Evolutionary conservation across 2,797 vertebrate species (phyloP), one percentile per base, ranked within the genome.

Genomic region (Macrochelys suwanniensis): DNA sequence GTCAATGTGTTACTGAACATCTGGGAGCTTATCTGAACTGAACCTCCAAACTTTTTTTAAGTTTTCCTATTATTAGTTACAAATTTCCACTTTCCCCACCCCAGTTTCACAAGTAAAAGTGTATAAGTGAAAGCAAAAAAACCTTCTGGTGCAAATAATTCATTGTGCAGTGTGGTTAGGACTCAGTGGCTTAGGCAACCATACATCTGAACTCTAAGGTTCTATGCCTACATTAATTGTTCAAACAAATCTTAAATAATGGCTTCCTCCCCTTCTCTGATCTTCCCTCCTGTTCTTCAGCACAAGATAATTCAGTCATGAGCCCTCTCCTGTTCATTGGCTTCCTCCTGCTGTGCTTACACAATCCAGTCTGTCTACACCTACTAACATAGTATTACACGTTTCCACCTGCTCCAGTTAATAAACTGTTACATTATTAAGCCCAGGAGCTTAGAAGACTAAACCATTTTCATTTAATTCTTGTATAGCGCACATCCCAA

Each of bases 371-470:
- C 7, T 90, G n/a, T 74, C 37, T 25, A 74, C 37, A 19, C 79
- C 61, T 77, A 65, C 77, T 31, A 54, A 28, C 31, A 28, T 83
- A 53, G 50, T 83, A 21, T 13, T 61, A 61, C 31, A 33, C 5
- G 5, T 33, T 31, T 61, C 37, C 0, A 0, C 2, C 0, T 37
- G 68, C 5, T 37, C 37, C 68, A 79, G 68, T 15, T 1, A 17
- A n/a, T 5, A 1, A 50, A 82, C 54, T 65, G 49, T 50, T 76
- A 28, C 23, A 57, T 74, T 74, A 25, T 37, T 42, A 74, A 89
- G 87, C 11, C 37, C 7, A 59, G 79, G 56, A 68, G 0, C 31
- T 83, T 45, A 71, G 26, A 74, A 84, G 42, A 26, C 0, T 28
- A 8, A 80, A 87, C 13, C 12, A 5, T 82, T 42, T 94, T 79